Percentiles rank a stretch among this genome's conserved stretches.
phyloP scores from a whole-genome alignment of 2,797 vertebrate genomes.

The Spatula versicolor region DNA sequence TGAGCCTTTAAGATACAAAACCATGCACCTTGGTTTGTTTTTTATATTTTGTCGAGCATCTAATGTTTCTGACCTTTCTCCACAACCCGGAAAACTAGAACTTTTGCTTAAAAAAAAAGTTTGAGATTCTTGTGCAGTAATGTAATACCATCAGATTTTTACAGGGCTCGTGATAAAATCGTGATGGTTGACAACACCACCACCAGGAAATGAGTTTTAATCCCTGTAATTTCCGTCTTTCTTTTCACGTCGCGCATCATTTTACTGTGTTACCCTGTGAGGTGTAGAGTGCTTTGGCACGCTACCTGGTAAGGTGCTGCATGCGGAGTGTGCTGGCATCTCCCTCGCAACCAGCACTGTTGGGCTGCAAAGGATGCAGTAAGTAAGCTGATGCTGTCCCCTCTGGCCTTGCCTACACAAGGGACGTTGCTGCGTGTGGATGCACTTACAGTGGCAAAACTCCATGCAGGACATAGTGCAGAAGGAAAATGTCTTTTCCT shows the following conservation, averaged over 20 bases:
- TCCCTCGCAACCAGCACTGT: background rate
- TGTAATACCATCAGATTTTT: background rate
- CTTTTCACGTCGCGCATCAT: background rate
- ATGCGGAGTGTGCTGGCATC: background rate
- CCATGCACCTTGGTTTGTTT: background rate
- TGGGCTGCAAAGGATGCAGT: background rate
- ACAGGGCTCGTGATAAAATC: background rate
- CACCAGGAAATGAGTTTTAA: conserved; percentile 15
- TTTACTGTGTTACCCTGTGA: background rate
- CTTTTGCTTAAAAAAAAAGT: background rate
- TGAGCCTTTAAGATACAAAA: conserved; percentile 11
- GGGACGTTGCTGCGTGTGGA: background rate
- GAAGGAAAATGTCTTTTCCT: background rate
- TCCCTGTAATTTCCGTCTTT: background rate
- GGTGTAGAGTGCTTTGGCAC: background rate
- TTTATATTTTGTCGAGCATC: background rate
- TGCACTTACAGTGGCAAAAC: conserved; percentile 20
- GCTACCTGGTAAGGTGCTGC: background rate
- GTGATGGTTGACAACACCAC: background rate
- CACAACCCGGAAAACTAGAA: background rate
- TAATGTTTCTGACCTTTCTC: background rate
- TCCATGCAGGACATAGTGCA: background rate
- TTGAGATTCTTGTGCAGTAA: background rate
- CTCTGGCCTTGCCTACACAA: background rate
- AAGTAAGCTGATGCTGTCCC: background rate